A percentile compares a stretch with the other conserved stretches of the same genome.
Conservation (phyloP, 2,113 vertebrate species). For the Saiga tatarica region DNA sequence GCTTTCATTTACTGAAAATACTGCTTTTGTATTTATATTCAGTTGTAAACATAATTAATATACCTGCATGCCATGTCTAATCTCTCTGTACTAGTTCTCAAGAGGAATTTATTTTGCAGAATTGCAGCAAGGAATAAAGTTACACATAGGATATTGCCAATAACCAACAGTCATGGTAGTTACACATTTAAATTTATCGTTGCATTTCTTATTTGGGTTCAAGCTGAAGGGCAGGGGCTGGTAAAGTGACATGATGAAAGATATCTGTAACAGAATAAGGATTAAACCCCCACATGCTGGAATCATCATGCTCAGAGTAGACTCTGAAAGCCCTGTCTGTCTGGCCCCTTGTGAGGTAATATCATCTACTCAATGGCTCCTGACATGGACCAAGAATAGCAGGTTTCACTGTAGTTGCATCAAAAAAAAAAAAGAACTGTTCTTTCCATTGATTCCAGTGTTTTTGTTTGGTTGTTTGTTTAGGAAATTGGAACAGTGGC, state of each 20-base stretch:
- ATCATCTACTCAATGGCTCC: not conserved
- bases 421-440: not conserved
- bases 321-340: not conserved
- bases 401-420: not conserved
- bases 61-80: not conserved
- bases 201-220: not conserved
- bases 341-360: not conserved
- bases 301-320: not conserved
- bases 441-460: not conserved
- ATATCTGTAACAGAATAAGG: not conserved
- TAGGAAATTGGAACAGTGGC: not conserved
- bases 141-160: not conserved
- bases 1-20: conserved; percentile 1
- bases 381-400: not conserved
- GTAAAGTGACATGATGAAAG: not conserved
- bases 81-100: not conserved
- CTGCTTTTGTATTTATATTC: not conserved
- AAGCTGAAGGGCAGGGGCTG: not conserved
- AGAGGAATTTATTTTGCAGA: not conserved
- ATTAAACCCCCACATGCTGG: not conserved
- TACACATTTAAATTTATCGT: not conserved
- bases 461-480: not conserved
- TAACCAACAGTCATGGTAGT: not conserved
- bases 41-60: not conserved
- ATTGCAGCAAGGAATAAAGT: not conserved